Base-by-base conservation (phyloP, 2,888 invertebrate genomes). In the Crocallis elinguaria region DNA sequence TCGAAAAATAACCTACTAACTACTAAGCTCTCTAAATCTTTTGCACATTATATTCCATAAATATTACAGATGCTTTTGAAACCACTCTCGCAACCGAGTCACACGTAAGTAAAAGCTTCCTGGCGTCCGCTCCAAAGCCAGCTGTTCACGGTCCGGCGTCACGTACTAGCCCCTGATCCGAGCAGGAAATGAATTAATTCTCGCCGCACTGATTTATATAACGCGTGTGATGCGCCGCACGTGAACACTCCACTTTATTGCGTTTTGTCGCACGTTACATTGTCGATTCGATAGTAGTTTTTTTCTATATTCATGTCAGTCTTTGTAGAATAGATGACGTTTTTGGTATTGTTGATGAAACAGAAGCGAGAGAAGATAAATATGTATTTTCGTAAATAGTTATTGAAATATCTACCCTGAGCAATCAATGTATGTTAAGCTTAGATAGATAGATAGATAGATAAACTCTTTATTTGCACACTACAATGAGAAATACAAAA, bases 171-270 rank as follows among this genome's bases (percentile, higher is more conserved):
- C 51, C 68, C 68, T 66, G 62, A 55, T 63, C 58, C 64, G 59
- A 53, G 55, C 67, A 70, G 77, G 75, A 80, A 81, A 84, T 81
- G 82, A 81, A 82, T 83, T 82, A 82, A 82, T 82, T 78, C 78
- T 66, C 73, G 54, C 65, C 66, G 55, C 70, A 66, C 71, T 77
- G 82, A 82, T 80, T 83, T 82, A 82, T 79, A 75, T 71, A 72
- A 68, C 66, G 73, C 66, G 71, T 79, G 78, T 77, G 76, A 74
- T 74, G 65, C 70, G 67, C 36, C 62, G 51, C 54, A 50, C 52
- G 53, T 54, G 53, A 48, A 43, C 43, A 49, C 53, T 54, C 51
- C 16, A 39, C 43, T 51, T 60, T 61, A 60, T 62, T 66, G 60
- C 46, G 36, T 60, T 61, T 61, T 62, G 58, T 62, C 33, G 54